Percentiles rank a stretch among this genome's conserved stretches.
These are phyloP conservation scores for Chymomyza costata DNA, from an alignment of 1,140 invertebrate species.

Conservation along the genomic window DNA sequence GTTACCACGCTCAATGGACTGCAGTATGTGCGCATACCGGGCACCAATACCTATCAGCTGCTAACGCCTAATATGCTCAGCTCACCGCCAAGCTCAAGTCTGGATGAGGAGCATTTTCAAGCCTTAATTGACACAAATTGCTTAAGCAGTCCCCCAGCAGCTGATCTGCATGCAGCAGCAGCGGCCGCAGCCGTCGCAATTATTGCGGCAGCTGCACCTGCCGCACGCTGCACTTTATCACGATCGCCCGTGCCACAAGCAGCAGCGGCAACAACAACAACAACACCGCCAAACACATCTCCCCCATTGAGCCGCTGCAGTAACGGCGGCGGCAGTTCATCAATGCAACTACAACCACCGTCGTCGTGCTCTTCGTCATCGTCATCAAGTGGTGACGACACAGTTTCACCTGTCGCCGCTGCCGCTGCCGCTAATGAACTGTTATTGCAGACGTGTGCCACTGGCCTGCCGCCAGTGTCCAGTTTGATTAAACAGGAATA, in stretches of 20 bases:
- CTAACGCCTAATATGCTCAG: slow-evolving; percentile 67
- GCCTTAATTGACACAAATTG: slow-evolving; percentile 62
- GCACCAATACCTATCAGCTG: slow-evolving; percentile 76
- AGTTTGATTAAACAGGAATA: slow-evolving; percentile 66
- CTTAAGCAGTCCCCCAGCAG: slow-evolving; percentile 22
- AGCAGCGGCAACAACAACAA: slow-evolving; percentile 7
- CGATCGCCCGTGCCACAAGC: slow-evolving; percentile 65
- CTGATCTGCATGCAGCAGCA: slow-evolving; percentile 12
- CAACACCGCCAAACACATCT: slow-evolving; percentile 13
- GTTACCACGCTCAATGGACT: slow-evolving; percentile 73
- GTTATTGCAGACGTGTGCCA: slow-evolving; percentile 66
- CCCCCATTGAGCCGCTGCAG: slow-evolving; percentile 32
- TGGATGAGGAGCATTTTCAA: slow-evolving; percentile 49
- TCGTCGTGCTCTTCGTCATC: background rate
- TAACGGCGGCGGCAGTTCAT: slow-evolving; percentile 34
- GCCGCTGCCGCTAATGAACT: slow-evolving; percentile 44
- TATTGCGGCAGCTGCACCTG: slow-evolving; percentile 43
- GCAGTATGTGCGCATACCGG: slow-evolving; percentile 75
- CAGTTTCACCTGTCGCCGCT: slow-evolving; percentile 58
- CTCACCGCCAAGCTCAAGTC: slow-evolving; percentile 57
- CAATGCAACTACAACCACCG: slow-evolving; percentile 42
- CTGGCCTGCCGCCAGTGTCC: slow-evolving; percentile 1
- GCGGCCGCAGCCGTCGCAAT: slow-evolving; percentile 3
- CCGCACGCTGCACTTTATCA: slow-evolving; percentile 49
- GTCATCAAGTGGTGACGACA: too few species aligned